Conservation (phyloP, 2,113 vertebrate genomes). For the Microtus ochrogaster region DNA sequence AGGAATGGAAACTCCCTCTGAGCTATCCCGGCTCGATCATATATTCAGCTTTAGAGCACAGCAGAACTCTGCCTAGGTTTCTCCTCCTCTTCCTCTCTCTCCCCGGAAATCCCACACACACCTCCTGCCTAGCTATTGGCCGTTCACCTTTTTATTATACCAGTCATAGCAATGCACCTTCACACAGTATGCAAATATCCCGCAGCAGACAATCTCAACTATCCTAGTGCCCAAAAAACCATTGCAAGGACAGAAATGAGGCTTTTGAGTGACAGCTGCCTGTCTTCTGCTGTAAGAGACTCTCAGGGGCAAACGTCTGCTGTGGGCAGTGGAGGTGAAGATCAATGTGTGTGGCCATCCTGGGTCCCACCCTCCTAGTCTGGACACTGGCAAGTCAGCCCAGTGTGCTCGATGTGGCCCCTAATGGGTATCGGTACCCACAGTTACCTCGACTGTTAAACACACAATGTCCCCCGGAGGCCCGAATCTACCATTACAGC, state of each 20-base stretch:
- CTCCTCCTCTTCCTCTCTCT: no score
- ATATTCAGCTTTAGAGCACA: slow-evolving; percentile 5
- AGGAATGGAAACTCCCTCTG: not conserved
- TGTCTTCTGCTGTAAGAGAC: not conserved
- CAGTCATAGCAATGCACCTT: no score
- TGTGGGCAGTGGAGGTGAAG: not conserved
- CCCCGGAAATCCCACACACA: no score
- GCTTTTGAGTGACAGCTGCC: not conserved
- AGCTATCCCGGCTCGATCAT: not conserved
- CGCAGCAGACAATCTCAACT: not conserved
- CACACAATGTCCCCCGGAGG: not conserved
- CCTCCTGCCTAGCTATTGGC: no score
- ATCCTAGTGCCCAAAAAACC: not conserved
- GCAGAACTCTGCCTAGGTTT: not conserved
- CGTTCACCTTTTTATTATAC: no score
- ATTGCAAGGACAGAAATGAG: not conserved
- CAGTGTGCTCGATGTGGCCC: not conserved
- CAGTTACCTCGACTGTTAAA: not conserved
- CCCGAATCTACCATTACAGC: not conserved
- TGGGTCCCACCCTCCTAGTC: not conserved
- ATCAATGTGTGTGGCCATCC: not conserved
- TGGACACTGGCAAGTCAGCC: not conserved
- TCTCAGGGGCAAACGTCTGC: not conserved
- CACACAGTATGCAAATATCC: no score
- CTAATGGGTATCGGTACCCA: not conserved